phyloP scores from a whole-genome alignment of 37 sponge, comb jelly and placozoan species.

The Chondrilla cf. caribensis region DNA sequence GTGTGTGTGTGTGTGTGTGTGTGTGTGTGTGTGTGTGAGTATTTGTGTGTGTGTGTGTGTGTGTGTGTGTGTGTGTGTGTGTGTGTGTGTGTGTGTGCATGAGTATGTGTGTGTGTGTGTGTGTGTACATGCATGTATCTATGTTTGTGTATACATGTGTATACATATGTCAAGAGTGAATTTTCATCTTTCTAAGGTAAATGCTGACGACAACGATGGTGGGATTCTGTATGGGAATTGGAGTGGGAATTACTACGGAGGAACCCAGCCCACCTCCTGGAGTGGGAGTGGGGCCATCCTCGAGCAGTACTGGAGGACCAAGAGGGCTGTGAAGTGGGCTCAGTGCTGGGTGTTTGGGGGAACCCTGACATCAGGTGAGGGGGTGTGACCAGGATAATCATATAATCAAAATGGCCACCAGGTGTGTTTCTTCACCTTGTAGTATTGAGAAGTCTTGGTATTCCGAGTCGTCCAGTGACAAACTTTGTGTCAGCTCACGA shows the following conservation, averaged over 20 bases:
- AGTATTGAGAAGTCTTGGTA: slow-evolving; percentile 65
- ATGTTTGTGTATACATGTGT: too few relatives aligned
- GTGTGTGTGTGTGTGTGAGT: too few relatives aligned
- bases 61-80: too few relatives aligned
- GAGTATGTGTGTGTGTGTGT: too few relatives aligned
- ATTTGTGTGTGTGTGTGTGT: too few relatives aligned
- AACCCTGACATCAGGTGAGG: slow-evolving; percentile 68
- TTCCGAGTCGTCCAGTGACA: slow-evolving; percentile 69
- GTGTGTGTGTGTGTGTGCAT: too few relatives aligned
- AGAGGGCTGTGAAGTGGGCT: slow-evolving; percentile 61
- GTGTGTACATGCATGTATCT: too few relatives aligned
- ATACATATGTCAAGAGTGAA: too few relatives aligned
- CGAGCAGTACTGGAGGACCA: slow-evolving; percentile 47
- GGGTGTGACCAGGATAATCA: too few relatives aligned
- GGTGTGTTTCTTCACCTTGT: background rate
- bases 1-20: too few relatives aligned
- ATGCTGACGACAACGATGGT: slow-evolving; percentile 44
- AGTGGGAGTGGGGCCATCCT: slow-evolving; percentile 69
- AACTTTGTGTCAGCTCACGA: slow-evolving; percentile 83
- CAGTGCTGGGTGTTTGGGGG: slow-evolving; percentile 88
- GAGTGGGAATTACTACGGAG: slow-evolving; percentile 52
- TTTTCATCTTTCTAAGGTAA: background rate
- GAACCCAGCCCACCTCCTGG: slow-evolving; percentile 72
- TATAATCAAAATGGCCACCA: too few relatives aligned
- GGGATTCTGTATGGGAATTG: slow-evolving; percentile 64